phyloP scores from a whole-genome alignment of 2,888 invertebrate species.

The Chydorus sphaericus region DNA sequence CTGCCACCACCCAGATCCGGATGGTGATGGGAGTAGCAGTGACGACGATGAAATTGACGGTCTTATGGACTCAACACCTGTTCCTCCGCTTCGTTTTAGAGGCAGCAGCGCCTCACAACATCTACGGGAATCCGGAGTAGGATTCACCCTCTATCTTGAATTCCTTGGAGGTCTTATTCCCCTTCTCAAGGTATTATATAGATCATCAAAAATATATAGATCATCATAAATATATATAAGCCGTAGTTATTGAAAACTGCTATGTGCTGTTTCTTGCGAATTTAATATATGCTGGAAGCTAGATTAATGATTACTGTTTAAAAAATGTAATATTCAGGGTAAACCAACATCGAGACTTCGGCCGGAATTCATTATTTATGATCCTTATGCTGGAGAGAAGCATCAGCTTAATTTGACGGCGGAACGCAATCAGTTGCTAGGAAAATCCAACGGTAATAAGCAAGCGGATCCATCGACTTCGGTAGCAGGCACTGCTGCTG shows the following conservation, averaged over 20 bases:
- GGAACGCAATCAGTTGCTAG: too few relatives aligned
- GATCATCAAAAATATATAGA: neutral
- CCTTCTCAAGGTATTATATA: conserved; percentile 47
- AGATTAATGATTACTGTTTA: too few relatives aligned
- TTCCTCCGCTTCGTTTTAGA: too few relatives aligned
- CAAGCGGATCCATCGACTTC: too few relatives aligned
- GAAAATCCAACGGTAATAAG: too few relatives aligned
- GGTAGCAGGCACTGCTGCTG: neutral
- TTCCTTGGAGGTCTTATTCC: conserved; percentile 94
- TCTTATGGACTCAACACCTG: neutral
- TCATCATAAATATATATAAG: neutral
- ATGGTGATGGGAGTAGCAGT: conserved; percentile 36
- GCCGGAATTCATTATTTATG: conserved; percentile 95
- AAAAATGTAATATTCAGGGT: conserved; percentile 42
- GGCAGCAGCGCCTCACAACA: neutral
- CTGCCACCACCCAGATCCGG: too few relatives aligned
- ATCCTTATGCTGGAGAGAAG: conserved; percentile 39
- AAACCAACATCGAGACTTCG: conserved; percentile 90
- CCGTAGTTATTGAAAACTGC: neutral
- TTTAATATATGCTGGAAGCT: too few relatives aligned
- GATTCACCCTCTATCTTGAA: conserved; percentile 53
- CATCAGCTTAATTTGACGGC: too few relatives aligned
- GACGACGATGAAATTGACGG: conserved; percentile 29
- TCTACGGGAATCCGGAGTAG: neutral
- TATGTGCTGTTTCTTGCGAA: neutral